Evolutionary conservation across 92 coral and sea anemone genomes (phyloP), one percentile per base, ranked within the genome.

Genomic region (Actinostola sp.): DNA sequence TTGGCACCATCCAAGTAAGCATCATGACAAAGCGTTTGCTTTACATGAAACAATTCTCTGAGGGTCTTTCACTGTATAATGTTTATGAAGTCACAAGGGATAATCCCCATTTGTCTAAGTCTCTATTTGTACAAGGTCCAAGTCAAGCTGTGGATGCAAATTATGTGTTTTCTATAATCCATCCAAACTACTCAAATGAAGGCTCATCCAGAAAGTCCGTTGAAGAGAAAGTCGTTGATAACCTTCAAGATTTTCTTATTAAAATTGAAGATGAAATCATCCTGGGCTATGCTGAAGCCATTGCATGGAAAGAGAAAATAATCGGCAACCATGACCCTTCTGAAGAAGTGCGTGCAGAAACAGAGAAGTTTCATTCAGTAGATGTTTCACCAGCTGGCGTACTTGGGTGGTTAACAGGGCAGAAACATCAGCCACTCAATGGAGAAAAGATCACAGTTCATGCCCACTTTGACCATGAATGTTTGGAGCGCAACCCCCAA

Each of bases 361-460:
- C 20, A 32, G 70, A 0, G 19, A 11, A 10, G 51, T 61, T 51
- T 59, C 67, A 45, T 28, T 64, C 50, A 15, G 68, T 77, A 25
- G 75, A 83, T 27, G 16, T 76, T 51, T 72, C 74, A 20, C 85
- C 88, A 63, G 71, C 88, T 45, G 88, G 90, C 36, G 82, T 89
- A 76, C 84, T 81, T 76, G 94, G 88, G 30, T 89, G 94, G 94
- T 52, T 89, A 25, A 80, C 88, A 63, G 93, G 89, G 32, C 90
- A 89, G 42, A 79, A 55, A 50, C 95, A 89, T 63, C 79, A 76
- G 70, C 82, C 95, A 35, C 62, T 81, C 71, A 85, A 81, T 89
- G 95, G 85, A 23, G 85, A 71, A 62, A 62, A 67, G 49, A 78
- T 70, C 6, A 28, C 70, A 32, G 67, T 88, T 32, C 69, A 15